phyloP scores from a whole-genome alignment of 2,797 vertebrate genomes.

The Staurois parvus region DNA sequence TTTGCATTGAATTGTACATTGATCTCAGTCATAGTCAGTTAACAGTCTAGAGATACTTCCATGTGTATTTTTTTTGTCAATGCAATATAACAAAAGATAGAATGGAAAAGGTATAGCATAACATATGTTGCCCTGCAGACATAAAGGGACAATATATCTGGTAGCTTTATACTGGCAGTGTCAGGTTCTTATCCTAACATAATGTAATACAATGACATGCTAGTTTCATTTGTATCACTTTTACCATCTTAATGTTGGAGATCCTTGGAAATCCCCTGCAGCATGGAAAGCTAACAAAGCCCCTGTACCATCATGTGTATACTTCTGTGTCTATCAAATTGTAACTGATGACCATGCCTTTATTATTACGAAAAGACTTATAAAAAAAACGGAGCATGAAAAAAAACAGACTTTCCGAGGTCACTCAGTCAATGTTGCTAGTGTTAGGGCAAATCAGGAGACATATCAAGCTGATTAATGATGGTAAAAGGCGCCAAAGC shows the following conservation, averaged over 20 bases:
- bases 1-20: no score
- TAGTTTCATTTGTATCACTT: constrained; percentile 51
- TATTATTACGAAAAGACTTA: background rate
- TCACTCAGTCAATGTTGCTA: no score
- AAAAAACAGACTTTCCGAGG: background rate
- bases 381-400: background rate
- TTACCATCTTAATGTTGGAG: constrained; percentile 18
- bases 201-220: constrained; percentile 26
- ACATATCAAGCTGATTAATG: no score
- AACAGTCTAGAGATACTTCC: background rate
- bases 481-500: no score
- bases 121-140: constrained; percentile 49
- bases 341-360: background rate
- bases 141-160: constrained; percentile 32
- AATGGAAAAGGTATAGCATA: constrained; percentile 43
- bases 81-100: constrained; percentile 5
- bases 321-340: background rate
- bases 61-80: constrained; percentile 27
- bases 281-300: constrained; percentile 16
- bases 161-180: constrained; percentile 24
- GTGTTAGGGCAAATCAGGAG: no score
- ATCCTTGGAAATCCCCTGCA: constrained; percentile 30
- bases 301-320: background rate
- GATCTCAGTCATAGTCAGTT: background rate
- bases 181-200: constrained; percentile 35